These are phyloP conservation scores for Brachionus plicatilis DNA, from an alignment of 1,140 invertebrate species.

Conservation along the genomic window DNA sequence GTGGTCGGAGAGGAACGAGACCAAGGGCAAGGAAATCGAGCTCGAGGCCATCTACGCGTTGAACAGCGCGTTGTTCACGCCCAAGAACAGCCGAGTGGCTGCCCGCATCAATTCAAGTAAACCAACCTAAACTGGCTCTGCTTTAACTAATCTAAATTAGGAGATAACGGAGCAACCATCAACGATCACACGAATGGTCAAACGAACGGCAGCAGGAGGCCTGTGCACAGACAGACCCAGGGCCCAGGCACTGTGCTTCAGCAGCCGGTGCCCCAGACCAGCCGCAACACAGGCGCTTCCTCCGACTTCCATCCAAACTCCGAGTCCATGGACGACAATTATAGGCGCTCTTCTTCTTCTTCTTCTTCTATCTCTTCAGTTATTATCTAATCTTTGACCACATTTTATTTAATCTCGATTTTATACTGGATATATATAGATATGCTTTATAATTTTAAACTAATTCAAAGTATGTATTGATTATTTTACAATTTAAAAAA, in stretches of 20 bases:
- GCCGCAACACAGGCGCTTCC: neutral
- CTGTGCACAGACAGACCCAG: constrained; percentile 29
- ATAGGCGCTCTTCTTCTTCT: neutral
- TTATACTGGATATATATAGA: neutral
- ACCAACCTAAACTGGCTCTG: neutral
- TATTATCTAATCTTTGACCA: neutral
- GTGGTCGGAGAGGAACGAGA: constrained; percentile 96
- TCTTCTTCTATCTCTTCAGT: neutral
- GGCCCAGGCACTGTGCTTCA: neutral
- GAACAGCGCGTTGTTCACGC: constrained; percentile 27
- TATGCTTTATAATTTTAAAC: constrained; percentile 4
- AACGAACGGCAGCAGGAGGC: neutral
- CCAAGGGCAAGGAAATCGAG: constrained; percentile 93
- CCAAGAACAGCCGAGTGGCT: neutral
- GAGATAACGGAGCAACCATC: constrained; percentile 7
- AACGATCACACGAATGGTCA: constrained; percentile 12
- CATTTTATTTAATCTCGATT: constrained; percentile 8
- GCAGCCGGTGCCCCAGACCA: neutral
- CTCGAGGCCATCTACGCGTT: constrained; percentile 37
- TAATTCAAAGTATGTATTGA: neutral
- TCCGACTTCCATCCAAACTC: neutral
- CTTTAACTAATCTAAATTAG: neutral
- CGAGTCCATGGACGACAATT: neutral
- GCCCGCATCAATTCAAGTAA: neutral
- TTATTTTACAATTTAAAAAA: neutral